phyloP scores from a whole-genome alignment of 2,113 vertebrate species.

The Opisthocomus hoazin region DNA sequence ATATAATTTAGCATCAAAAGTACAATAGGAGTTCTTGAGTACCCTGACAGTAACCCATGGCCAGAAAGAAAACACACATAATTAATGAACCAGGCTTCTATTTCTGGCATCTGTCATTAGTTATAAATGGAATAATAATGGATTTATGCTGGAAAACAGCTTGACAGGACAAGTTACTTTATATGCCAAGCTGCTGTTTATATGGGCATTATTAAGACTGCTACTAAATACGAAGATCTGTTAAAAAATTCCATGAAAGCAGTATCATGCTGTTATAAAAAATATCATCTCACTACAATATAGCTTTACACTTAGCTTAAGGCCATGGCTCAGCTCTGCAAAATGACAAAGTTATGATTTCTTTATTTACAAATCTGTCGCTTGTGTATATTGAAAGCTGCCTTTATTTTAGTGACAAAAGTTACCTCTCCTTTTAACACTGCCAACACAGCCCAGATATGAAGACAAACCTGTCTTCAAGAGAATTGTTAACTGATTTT shows the following conservation, averaged over 20 bases:
- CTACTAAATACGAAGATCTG: not conserved
- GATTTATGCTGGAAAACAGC: not conserved
- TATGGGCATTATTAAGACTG: not conserved
- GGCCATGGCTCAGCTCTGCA: not conserved
- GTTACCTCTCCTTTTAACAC: not conserved
- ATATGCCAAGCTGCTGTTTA: not conserved
- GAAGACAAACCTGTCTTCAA: not conserved
- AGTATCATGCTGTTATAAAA: not conserved
- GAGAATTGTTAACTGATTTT: not conserved
- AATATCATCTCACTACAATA: not conserved
- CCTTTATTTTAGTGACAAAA: not conserved
- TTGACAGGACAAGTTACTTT: not conserved
- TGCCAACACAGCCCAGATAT: not conserved
- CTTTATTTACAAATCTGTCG: not conserved
- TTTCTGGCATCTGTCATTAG: not conserved
- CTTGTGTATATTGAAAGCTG: not conserved
- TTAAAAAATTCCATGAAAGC: not conserved
- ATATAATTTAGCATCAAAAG: not conserved
- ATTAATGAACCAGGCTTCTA: not conserved
- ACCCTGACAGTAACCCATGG: not conserved
- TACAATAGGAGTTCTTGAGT: not conserved
- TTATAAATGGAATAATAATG: not conserved
- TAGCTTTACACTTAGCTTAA: not conserved
- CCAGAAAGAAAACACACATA: not conserved
- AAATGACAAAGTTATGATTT: not conserved